Evolutionary conservation across 2,113 vertebrate genomes (phyloP).

Genomic region (Crocuta crocuta): DNA sequence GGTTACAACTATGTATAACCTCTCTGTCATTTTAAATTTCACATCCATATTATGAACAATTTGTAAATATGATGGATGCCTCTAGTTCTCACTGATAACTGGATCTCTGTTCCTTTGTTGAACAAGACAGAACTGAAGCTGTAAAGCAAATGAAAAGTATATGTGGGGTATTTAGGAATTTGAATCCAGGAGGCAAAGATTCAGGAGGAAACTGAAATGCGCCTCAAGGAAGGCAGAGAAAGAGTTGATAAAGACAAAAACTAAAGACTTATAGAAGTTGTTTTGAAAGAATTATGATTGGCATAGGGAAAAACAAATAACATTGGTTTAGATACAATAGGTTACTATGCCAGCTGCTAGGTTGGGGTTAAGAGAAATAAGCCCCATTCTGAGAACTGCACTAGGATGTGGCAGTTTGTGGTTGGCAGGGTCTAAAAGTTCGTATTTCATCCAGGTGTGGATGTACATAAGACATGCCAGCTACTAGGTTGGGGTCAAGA

Average conservation of each 20-base stretch:
- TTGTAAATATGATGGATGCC: not conserved
- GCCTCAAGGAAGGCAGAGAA: not conserved
- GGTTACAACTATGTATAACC: not conserved
- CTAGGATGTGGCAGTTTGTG: too few relatives aligned
- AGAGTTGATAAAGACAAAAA: not conserved
- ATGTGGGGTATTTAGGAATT: not conserved
- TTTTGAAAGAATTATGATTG: not conserved
- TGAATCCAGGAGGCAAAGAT: not conserved
- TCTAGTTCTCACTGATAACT: not conserved
- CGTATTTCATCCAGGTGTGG: too few relatives aligned
- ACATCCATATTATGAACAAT: not conserved
- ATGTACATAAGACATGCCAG: not conserved
- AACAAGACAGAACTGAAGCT: not conserved
- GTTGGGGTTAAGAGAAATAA: not conserved
- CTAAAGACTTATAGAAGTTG: not conserved
- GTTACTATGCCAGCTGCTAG: not conserved
- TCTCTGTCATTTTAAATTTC: not conserved
- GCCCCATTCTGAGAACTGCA: not conserved
- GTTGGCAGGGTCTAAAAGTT: too few relatives aligned
- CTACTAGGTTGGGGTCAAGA: not conserved
- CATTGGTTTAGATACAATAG: not conserved
- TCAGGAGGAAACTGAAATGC: not conserved
- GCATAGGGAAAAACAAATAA: not conserved
- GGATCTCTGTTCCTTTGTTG: not conserved
- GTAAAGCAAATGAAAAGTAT: not conserved